Conservation (phyloP, 2,888 invertebrate species). For the Macrosiphum euphorbiae region DNA sequence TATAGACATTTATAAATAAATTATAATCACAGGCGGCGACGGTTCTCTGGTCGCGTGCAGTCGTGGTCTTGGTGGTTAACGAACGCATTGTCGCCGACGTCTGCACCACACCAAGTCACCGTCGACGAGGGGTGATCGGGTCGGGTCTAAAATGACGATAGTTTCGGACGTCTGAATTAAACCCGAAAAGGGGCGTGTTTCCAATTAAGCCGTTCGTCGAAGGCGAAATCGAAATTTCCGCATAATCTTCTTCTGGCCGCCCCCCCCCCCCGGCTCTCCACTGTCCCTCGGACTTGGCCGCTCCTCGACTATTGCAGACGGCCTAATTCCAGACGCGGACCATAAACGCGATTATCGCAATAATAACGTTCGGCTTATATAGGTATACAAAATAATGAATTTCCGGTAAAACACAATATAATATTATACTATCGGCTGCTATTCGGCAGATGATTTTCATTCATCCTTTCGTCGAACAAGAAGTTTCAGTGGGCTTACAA, state of each 20-base stretch:
- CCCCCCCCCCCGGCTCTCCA: background rate
- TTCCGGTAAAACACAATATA: background rate
- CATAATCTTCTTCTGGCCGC: slow-evolving; percentile 26
- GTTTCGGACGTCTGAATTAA: slow-evolving; percentile 60
- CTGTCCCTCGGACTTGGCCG: background rate
- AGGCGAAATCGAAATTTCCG: slow-evolving; percentile 38
- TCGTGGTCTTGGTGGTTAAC: background rate
- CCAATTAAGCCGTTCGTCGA: slow-evolving; percentile 35
- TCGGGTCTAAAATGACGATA: background rate
- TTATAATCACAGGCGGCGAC: background rate
- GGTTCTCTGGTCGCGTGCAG: background rate
- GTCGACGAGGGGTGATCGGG: background rate
- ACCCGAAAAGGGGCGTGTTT: slow-evolving; percentile 10
- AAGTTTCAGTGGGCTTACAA: background rate
- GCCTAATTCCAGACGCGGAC: background rate
- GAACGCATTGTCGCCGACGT: background rate
- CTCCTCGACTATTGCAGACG: background rate
- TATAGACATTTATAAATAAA: background rate
- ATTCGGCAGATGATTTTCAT: background rate
- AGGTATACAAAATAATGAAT: background rate
- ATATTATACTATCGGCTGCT: too few relatives aligned
- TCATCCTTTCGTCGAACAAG: background rate
- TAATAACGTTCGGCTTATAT: background rate
- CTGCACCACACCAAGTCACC: background rate
- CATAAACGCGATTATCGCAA: background rate